Evolutionary conservation across 2,888 invertebrate species (phyloP).

Genomic region (Trichopria drosophilae): DNA sequence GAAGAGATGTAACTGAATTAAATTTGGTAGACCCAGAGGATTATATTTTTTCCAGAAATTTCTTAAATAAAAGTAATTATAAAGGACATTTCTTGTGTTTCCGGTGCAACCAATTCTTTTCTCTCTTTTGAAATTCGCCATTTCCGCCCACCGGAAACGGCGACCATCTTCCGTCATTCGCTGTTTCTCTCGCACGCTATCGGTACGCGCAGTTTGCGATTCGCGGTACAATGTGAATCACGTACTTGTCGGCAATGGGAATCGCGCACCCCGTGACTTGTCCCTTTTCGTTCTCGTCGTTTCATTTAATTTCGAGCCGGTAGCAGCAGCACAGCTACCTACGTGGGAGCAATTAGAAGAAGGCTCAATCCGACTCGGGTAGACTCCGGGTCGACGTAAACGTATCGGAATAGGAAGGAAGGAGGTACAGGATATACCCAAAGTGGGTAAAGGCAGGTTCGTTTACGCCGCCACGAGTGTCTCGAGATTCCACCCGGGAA

Average conservation of each 20-base stretch:
- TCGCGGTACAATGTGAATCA: conserved; percentile 26
- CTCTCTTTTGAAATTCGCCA: too few species aligned
- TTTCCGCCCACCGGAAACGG: too few species aligned
- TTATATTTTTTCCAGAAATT: too few species aligned
- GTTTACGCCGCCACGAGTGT: conserved; percentile 31
- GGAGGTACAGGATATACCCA: conserved; percentile 7
- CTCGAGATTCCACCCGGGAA: conserved; percentile 40
- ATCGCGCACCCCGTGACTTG: conserved; percentile 18
- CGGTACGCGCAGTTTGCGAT: conserved; percentile 17
- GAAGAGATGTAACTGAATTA: too few species aligned
- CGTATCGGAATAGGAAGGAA: conserved; percentile 14
- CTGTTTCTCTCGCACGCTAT: too few species aligned
- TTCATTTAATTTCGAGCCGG: conserved; percentile 25
- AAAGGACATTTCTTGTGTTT: too few species aligned
- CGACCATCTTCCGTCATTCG: too few species aligned
- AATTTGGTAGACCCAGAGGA: too few species aligned
- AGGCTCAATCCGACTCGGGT: conserved; percentile 18
- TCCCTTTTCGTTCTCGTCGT: conserved; percentile 24
- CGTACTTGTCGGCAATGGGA: conserved; percentile 16
- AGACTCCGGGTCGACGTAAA: conserved; percentile 18
- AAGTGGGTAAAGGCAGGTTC: too few species aligned
- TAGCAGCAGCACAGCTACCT: conserved; percentile 14
- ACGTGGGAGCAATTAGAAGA: conserved; percentile 36
- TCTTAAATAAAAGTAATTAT: too few species aligned
- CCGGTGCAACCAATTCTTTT: too few species aligned